phyloP scores from a whole-genome alignment of 2,797 vertebrate species.

The Champsocephalus gunnari region DNA sequence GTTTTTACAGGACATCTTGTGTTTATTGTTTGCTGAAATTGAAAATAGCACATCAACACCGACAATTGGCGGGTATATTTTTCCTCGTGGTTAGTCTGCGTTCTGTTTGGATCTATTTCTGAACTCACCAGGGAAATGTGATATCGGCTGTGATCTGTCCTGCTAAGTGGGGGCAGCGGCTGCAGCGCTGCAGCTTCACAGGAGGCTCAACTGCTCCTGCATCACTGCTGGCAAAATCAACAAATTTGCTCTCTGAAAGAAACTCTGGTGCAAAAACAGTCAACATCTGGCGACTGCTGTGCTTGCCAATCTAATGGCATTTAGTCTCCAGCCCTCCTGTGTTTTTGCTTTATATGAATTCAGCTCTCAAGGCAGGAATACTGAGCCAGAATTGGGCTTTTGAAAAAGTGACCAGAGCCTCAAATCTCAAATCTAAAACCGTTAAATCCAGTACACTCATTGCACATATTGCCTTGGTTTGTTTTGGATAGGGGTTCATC shows the following conservation, averaged over 20 bases:
- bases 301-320: slow-evolving; percentile 15
- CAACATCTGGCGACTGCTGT: slow-evolving; percentile 36
- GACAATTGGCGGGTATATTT: slow-evolving; percentile 57
- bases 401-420: neutral
- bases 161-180: slow-evolving; percentile 54
- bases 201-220: slow-evolving; percentile 57
- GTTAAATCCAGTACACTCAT: neutral
- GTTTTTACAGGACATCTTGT: slow-evolving; percentile 45
- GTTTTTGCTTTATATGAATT: neutral
- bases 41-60: slow-evolving; percentile 52
- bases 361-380: neutral
- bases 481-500: neutral
- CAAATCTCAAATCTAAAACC: neutral
- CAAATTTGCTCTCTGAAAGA: slow-evolving; percentile 45
- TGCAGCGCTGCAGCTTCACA: slow-evolving; percentile 58
- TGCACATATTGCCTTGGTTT: neutral
- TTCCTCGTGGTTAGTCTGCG: slow-evolving; percentile 58
- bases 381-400: neutral
- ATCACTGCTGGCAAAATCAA: slow-evolving; percentile 37
- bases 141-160: slow-evolving; percentile 72
- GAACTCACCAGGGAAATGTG: slow-evolving; percentile 64
- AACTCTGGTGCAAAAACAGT: slow-evolving; percentile 25
- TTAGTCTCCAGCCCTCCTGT: neutral
- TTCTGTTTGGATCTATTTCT: slow-evolving; percentile 73
- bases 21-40: slow-evolving; percentile 79